phyloP scores from a whole-genome alignment of 2,888 invertebrate genomes.

The Dynastes tityus region DNA sequence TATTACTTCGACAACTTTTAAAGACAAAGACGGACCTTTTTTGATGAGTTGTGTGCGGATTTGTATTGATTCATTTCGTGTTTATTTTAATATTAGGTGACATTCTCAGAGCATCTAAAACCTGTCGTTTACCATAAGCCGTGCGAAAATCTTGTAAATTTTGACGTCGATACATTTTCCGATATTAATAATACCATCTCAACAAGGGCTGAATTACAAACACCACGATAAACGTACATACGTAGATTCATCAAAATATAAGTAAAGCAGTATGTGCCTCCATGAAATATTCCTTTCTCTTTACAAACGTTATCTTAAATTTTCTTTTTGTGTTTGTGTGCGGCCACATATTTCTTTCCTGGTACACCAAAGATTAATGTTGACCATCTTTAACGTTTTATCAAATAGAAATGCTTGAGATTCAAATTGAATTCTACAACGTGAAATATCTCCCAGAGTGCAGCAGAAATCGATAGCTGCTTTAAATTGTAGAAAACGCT shows the following conservation, averaged over 20 bases:
- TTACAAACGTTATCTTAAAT: background rate
- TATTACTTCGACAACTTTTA: too few relatives aligned
- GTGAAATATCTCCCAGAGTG: conserved; percentile 17
- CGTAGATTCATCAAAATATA: background rate
- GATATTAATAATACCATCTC: too few relatives aligned
- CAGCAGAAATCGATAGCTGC: conserved; percentile 24
- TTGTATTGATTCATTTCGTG: too few relatives aligned
- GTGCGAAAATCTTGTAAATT: too few relatives aligned
- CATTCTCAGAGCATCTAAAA: too few relatives aligned
- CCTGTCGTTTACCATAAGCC: too few relatives aligned
- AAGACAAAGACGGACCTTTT: too few relatives aligned
- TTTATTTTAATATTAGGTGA: too few relatives aligned
- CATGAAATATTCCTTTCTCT: background rate
- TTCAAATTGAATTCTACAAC: conserved; percentile 34
- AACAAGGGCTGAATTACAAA: too few relatives aligned
- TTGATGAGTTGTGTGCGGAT: too few relatives aligned
- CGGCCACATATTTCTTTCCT: background rate
- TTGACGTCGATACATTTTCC: too few relatives aligned
- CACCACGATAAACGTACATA: background rate
- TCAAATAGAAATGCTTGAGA: conserved; percentile 22
- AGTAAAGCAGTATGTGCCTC: background rate
- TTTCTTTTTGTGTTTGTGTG: background rate
- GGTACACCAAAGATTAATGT: conserved; percentile 31
- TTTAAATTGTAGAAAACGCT: conserved; percentile 20
- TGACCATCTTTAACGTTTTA: conserved; percentile 38